Evolutionary conservation across 2,888 invertebrate genomes (phyloP).

Genomic region (Phasia obesa): DNA sequence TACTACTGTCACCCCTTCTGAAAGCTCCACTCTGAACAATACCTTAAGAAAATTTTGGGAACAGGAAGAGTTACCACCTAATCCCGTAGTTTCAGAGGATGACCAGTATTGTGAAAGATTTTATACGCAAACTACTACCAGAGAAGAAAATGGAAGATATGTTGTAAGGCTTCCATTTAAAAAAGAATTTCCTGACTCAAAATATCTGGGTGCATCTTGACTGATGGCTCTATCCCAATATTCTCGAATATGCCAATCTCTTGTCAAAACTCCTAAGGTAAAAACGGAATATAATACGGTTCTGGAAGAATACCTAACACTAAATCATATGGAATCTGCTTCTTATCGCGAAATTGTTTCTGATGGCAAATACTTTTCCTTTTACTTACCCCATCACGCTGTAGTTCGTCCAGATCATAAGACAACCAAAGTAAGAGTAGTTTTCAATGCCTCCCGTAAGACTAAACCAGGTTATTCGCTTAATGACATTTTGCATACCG

Average conservation of each 20-base stretch:
- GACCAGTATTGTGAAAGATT: not conserved
- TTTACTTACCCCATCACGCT: no score
- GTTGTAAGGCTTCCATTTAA: not conserved
- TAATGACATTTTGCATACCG: no score
- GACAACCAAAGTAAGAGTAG: not conserved
- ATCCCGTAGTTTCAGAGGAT: not conserved
- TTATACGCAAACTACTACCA: not conserved
- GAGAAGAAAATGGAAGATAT: not conserved
- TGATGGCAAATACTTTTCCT: no score
- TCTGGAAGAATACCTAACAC: no score
- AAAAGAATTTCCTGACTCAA: not conserved
- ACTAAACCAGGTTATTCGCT: no score
- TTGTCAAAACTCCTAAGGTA: not conserved
- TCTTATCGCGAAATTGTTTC: not conserved
- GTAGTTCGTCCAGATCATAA: not conserved
- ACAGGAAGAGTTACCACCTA: not conserved
- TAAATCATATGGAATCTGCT: no score
- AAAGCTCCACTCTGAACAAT: not conserved
- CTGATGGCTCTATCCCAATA: not conserved
- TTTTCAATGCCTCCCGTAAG: no score
- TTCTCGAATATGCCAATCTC: not conserved
- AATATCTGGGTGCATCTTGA: not conserved
- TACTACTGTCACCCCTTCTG: no score
- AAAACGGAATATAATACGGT: no score
- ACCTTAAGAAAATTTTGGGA: slow-evolving; percentile 3